Evolutionary conservation across 2,888 invertebrate species (phyloP).

Genomic region (Cryptus armator): DNA sequence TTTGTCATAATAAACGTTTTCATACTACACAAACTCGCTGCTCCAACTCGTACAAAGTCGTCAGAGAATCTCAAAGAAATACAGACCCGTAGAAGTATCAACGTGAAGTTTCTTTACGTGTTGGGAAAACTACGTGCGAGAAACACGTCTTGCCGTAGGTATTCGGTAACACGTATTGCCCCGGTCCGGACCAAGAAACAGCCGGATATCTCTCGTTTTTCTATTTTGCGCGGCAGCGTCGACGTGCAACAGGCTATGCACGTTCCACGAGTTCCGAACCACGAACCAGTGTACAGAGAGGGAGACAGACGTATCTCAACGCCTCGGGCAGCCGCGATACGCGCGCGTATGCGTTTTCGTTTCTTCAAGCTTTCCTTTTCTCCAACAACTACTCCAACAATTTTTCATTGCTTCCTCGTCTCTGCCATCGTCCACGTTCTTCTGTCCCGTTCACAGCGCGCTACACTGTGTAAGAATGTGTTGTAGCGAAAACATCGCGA

Average conservation of each 20-base stretch:
- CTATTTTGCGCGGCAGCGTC: slow-evolving; percentile 51
- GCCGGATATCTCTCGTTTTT: slow-evolving; percentile 59
- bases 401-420: slow-evolving; percentile 41
- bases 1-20: not conserved
- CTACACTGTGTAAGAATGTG: not conserved
- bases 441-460: not conserved
- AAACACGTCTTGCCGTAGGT: slow-evolving; percentile 29
- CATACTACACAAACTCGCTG: not conserved
- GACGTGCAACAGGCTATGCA: slow-evolving; percentile 68
- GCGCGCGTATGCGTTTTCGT: slow-evolving; percentile 38
- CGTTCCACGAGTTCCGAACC: slow-evolving; percentile 58
- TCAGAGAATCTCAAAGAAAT: not conserved
- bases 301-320: slow-evolving; percentile 19
- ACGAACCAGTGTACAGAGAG: not conserved
- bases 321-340: slow-evolving; percentile 42
- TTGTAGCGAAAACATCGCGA: slow-evolving; percentile 17
- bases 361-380: slow-evolving; percentile 32
- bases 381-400: not conserved
- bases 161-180: slow-evolving; percentile 24
- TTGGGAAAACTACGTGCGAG: slow-evolving; percentile 17
- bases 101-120: not conserved
- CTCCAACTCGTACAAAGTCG: not conserved
- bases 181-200: slow-evolving; percentile 54
- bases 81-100: slow-evolving; percentile 3
- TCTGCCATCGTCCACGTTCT: not conserved